A percentile compares a stretch with the other conserved stretches of the same genome.
These are phyloP conservation scores for Calameuta filiformis DNA, from an alignment of 2,888 invertebrate species.

Conservation along the genomic window DNA sequence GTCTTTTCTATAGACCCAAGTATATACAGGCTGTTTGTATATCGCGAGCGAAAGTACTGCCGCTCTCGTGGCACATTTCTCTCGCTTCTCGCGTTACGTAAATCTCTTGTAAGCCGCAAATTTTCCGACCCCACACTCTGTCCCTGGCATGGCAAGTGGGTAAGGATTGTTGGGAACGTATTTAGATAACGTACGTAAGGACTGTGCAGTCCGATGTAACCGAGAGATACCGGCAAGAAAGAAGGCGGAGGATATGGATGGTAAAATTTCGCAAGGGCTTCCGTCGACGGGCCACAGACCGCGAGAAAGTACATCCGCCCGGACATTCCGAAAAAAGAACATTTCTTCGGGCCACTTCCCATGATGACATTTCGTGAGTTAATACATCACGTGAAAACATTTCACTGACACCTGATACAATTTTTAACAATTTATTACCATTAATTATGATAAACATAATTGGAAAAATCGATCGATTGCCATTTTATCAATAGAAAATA, in stretches of 20 bases:
- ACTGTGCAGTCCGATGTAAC: background rate
- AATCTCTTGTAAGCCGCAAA: background rate
- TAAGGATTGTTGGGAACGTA: background rate
- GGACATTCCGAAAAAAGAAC: background rate
- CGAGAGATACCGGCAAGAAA: background rate
- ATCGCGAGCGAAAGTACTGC: background rate
- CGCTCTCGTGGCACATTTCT: background rate
- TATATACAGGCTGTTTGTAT: background rate
- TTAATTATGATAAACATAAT: background rate
- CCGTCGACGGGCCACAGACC: background rate
- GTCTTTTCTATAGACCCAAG: background rate
- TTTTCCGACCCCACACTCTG: background rate
- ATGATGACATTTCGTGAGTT: background rate
- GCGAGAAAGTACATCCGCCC: background rate
- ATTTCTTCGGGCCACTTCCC: background rate
- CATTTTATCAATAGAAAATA: background rate
- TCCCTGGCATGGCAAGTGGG: background rate
- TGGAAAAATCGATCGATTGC: background rate
- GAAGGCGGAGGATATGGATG: background rate
- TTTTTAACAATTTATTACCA: background rate
- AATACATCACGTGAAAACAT: background rate
- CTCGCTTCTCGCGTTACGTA: background rate
- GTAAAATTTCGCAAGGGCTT: background rate
- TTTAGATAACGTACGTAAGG: background rate
- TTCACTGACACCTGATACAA: background rate